Evolutionary conservation across 2,888 invertebrate genomes (phyloP).

Genomic region (Caenorhabditis sp.): DNA sequence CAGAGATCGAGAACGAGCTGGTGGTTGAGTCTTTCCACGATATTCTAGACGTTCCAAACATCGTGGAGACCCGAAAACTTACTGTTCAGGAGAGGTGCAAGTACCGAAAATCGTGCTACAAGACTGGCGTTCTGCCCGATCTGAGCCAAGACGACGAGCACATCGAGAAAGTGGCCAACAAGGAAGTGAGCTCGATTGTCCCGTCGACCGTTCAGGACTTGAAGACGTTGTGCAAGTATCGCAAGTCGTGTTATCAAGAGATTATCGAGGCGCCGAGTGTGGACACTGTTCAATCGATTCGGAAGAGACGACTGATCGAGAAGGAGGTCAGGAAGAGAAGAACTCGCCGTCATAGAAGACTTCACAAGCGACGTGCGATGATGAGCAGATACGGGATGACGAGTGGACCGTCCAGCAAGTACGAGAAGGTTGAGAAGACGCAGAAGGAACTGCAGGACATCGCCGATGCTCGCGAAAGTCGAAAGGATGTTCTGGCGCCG

Average conservation of each 20-base stretch:
- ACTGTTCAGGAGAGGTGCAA: conserved; percentile 71
- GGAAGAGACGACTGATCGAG: conserved; percentile 59
- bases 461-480: conserved; percentile 27
- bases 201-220: conserved; percentile 60
- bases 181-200: conserved; percentile 55
- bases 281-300: conserved; percentile 60
- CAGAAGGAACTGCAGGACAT: conserved; percentile 51
- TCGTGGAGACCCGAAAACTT: conserved; percentile 60
- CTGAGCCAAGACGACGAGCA: conserved; percentile 45
- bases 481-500: conserved; percentile 35
- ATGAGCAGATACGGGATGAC: conserved; percentile 44
- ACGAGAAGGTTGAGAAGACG: conserved; percentile 53
- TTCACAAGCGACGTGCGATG: conserved; percentile 34
- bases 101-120: conserved; percentile 74
- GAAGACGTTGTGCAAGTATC: conserved; percentile 72
- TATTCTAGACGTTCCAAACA: conserved; percentile 52
- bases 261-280: conserved; percentile 59
- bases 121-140: conserved; percentile 70
- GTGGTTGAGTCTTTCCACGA: conserved; percentile 46
- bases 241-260: conserved; percentile 69
- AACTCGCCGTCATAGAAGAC: conserved; percentile 40
- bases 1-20: conserved; percentile 65
- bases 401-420: conserved; percentile 14
- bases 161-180: conserved; percentile 40
- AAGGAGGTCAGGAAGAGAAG: conserved; percentile 57